Base-by-base conservation (phyloP, 2,797 vertebrate genomes). In the Sarcoramphus papa region DNA sequence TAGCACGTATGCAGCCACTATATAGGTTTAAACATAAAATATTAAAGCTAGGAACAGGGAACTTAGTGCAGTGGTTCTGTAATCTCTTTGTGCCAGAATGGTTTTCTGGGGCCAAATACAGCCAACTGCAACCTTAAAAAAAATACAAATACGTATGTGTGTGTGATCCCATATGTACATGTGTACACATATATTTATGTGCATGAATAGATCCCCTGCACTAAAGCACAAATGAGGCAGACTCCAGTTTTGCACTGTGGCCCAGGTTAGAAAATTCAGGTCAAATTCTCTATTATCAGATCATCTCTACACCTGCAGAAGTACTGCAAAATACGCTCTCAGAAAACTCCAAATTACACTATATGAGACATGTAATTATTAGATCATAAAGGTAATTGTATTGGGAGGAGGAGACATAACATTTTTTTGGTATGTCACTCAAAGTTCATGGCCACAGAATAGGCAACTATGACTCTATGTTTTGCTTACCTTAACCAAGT, bases 61-160 rank as follows among this genome's bases (percentile, higher is more conserved):
- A 65, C 3, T 65, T 12, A 41, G 31, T 48, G 28, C 28, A 48
- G 16, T 14, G 22, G 5, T 90, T 68, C 33, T 59, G 12, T n/a
- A 18, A 76, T 17, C 11, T 64, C 28, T 33, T 45, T 51, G 25
- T 48, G 21, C 35, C 31, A 59, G 23, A 82, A 67, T 3, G 5
- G 2, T 18, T 37, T 85, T 77, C 59, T 30, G 28, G 9, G 10
- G 25, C 5, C 45, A 78, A 37, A 41, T 31, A 43, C 6, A 68
- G 28, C 9, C 3, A 4, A 51, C 0, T 27, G 6, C 47, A 37
- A 56, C 15, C 24, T 87, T 25, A 23, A 56, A 75, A 77, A 68
- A 53, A 6, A 14, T 3, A 24, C 4, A 4, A 2, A 4, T 2
- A 2, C 1, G 0, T 37, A 37, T 2, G 18, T 28, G 15, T 62